Evolutionary conservation across 1,140 invertebrate species (phyloP), one percentile per base, ranked within the genome.

Genomic region (Propsilocerus akamusi): DNA sequence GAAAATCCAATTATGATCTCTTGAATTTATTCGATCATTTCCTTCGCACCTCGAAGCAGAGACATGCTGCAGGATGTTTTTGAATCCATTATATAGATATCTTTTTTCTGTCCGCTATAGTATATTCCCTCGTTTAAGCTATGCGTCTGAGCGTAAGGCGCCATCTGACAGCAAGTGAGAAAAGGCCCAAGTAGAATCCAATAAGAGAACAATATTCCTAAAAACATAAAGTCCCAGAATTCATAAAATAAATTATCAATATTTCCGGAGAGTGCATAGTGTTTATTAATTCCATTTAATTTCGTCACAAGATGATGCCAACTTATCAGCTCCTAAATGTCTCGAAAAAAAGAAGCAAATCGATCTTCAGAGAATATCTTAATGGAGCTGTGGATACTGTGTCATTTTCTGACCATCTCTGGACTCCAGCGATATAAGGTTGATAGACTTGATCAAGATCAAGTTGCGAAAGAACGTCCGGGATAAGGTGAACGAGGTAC

Each of bases 351-450:
- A n/a, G n/a, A 5, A 12, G 20, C 87, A 41, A 86, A 88, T 67
- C 77, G 88, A 57, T 74, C 86, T 50, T 76, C 82, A 52, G 91
- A 94, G 67, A 91, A 90, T 75, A 91, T 87, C 71, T 75, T 95
- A 54, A 86, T 94, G 55, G 68, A 88, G 52, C 71, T n/a, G n/a
- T 92, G 54, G 86, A 94, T 56, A 80, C 92, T 64, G 70, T 83
- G 56, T 91, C 86, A 52, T 84, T 95, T 69, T 81, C 80, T 54
- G 73, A 86, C 52, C 83, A 17, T 84, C 86, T 8, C 81, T 86
- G 6, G 71, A 76, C 22, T 71, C 75, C 17, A 71, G 74, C 37
- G 74, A 78, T 58, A 54, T 61, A 61, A 58, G 51, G 51, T 49
- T 60, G 61, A 61, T 65, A 62, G 64, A 54, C 61, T 60, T 23